Conservation (phyloP, 1,140 invertebrate genomes). For the Scaptomyza montana region DNA sequence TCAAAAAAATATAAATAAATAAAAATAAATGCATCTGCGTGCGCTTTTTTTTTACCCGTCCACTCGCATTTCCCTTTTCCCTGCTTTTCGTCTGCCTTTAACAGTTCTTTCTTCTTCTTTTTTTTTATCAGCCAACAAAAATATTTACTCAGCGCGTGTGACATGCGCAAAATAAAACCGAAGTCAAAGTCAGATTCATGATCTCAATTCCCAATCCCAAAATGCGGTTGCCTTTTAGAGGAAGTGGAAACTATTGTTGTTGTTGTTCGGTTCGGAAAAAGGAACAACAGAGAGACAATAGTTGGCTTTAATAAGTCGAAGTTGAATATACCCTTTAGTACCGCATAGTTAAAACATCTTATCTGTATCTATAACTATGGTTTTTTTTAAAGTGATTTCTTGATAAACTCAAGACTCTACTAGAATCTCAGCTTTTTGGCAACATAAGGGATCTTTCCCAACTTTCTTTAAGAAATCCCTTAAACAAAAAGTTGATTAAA, state of each 20-base stretch:
- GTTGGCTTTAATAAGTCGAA: too few species aligned
- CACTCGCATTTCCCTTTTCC: neutral
- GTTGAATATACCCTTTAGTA: neutral
- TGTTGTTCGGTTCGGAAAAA: neutral
- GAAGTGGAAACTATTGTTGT: constrained; percentile 25
- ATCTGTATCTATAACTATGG: too few species aligned
- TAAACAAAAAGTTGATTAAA: too few species aligned
- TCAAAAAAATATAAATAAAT: too few species aligned
- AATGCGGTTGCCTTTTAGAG: constrained; percentile 9
- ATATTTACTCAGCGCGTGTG: constrained; percentile 65
- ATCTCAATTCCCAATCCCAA: constrained; percentile 11
- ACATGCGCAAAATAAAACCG: constrained; percentile 26
- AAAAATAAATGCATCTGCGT: constrained; percentile 69
- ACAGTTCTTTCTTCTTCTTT: constrained; percentile 3
- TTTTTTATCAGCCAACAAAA: constrained; percentile 71
- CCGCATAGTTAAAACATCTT: too few species aligned
- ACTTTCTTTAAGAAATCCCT: too few species aligned
- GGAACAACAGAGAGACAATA: too few species aligned
- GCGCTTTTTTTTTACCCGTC: constrained; percentile 58
- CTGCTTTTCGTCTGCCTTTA: neutral
- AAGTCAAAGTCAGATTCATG: neutral
- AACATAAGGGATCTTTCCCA: too few species aligned
- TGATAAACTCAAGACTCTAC: too few species aligned
- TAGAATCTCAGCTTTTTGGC: too few species aligned
- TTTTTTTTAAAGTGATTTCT: too few species aligned